Base-by-base conservation (phyloP, 2,797 vertebrate genomes). In the Phoebastria nigripes region DNA sequence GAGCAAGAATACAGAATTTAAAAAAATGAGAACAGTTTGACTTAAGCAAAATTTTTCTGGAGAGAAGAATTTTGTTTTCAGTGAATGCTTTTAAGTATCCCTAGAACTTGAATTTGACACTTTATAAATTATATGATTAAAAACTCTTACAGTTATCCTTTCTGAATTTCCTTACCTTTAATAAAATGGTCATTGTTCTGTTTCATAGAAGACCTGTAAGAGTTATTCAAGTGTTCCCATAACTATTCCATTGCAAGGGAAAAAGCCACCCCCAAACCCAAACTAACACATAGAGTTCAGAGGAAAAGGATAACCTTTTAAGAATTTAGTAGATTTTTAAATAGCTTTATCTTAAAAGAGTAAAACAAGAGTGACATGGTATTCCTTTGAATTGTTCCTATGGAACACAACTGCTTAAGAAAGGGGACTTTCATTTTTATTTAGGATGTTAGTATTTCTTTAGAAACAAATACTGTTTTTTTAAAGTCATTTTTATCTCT, bases 111-210 rank as follows among this genome's bases (percentile, higher is more conserved):
- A 67, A 18, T 5, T 55, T 42, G 67, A 65, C 12, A 2, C 44
- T 41, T 41, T 58, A 39, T 44, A 70, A 66, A 42, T 18, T 0
- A 8, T 3, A 9, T 13, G 11, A 61, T 93, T 39, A 9, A 80
- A 79, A 20, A 6, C 37, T 42, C 55, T 37, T n/a, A 6, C 22
- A 61, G 28, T 65, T 39, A 12, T 22, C 78, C 59, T 11, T 25
- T 16, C 65, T 13, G 49, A 54, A 37, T 39, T 55, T 73, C 77
- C 56, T 90, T 21, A 11, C 35, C 56, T 59, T 28, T 12, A 26
- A 46, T 25, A 22, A 59, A 49, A 15, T 0, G 11, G 13, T n/a
- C 3, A 0, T 6, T n/a, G 58, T 24, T 78, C 15, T 33, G 31
- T 8, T 69, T 66, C 26, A 4, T 3, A 54, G 41, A 29, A 67